Evolutionary conservation across 2,797 vertebrate species (phyloP).

Genomic region (Nannoperca obscura): DNA sequence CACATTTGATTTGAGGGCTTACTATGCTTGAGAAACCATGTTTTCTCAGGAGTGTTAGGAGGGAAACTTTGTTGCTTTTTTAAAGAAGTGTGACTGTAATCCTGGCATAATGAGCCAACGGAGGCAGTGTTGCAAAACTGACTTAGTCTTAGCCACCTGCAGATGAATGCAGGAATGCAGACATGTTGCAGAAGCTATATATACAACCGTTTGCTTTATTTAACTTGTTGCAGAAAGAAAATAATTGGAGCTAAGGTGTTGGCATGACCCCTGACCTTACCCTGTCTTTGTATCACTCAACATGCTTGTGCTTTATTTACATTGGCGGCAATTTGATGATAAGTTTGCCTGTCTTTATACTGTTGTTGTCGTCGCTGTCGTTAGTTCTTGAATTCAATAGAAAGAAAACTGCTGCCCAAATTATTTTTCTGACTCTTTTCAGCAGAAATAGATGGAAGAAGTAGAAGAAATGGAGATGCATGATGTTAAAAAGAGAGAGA

Average conservation of each 20-base stretch:
- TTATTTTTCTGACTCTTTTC: neutral
- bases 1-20: slow-evolving; percentile 78
- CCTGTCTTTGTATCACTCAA: slow-evolving; percentile 50
- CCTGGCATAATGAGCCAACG: slow-evolving; percentile 78
- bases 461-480: neutral
- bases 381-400: neutral
- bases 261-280: slow-evolving; percentile 53
- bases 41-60: slow-evolving; percentile 75
- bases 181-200: slow-evolving; percentile 25
- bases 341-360: neutral
- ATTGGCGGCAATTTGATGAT: neutral
- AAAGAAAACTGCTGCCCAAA: neutral
- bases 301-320: slow-evolving; percentile 44
- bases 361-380: neutral
- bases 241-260: slow-evolving; percentile 29
- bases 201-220: slow-evolving; percentile 3
- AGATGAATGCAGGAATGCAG: slow-evolving; percentile 34
- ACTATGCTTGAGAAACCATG: slow-evolving; percentile 63
- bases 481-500: neutral
- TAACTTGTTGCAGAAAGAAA: slow-evolving; percentile 16
- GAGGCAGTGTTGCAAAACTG: slow-evolving; percentile 74
- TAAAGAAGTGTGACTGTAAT: slow-evolving; percentile 78
- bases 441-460: neutral
- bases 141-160: slow-evolving; percentile 57
- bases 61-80: slow-evolving; percentile 70